phyloP scores from a whole-genome alignment of 2,797 vertebrate genomes.

The Loriculus beryllinus region DNA sequence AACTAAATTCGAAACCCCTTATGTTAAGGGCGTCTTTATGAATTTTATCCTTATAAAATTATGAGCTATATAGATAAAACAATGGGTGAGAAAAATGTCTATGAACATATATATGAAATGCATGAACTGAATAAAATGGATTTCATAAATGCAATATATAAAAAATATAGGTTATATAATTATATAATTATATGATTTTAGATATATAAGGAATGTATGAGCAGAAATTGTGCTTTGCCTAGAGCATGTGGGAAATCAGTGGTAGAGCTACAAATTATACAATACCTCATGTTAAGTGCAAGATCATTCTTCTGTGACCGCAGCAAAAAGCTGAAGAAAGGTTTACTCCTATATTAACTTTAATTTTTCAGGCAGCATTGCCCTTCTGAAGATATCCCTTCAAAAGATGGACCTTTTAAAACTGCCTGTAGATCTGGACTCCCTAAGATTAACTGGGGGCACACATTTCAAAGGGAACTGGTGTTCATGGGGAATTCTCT shows the following conservation, averaged over 20 bases:
- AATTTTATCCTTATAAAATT: neutral
- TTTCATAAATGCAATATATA: neutral
- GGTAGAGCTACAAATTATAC: neutral
- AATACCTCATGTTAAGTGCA: neutral
- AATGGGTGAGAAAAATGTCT: neutral
- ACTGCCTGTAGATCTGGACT: slow-evolving; percentile 30
- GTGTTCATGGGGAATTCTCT: slow-evolving; percentile 23
- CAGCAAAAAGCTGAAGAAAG: neutral
- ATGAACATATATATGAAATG: neutral
- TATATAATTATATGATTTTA: neutral
- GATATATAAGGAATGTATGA: neutral
- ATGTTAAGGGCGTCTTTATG: neutral
- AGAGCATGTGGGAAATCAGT: neutral
- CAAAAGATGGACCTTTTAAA: slow-evolving; percentile 62
- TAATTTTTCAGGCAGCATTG: neutral
- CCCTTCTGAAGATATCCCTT: slow-evolving; percentile 45
- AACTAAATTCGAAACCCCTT: neutral
- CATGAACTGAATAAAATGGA: neutral
- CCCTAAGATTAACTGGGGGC: slow-evolving; percentile 36
- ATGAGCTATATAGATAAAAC: neutral
- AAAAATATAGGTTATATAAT: neutral
- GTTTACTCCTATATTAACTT: slow-evolving; percentile 19
- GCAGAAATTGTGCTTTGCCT: neutral
- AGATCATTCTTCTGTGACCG: neutral
- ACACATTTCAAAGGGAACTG: slow-evolving; percentile 53